Evolutionary conservation across 2,888 invertebrate species (phyloP), one percentile per base, ranked within the genome.

Genomic region (Anaspis maculata): DNA sequence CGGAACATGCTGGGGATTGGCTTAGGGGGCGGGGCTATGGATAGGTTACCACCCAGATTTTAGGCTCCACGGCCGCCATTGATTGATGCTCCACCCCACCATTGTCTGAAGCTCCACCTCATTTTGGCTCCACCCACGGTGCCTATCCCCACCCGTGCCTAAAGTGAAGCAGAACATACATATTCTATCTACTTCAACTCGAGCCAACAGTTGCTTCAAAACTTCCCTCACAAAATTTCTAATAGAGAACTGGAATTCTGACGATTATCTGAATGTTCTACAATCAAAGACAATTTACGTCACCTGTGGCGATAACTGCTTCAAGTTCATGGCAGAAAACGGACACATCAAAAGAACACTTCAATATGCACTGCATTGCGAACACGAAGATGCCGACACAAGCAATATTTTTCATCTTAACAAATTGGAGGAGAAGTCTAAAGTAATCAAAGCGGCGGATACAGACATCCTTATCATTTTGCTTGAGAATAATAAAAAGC

Each of bases 141-240:
- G n/a, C n/a, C n/a, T n/a, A n/a, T n/a, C n/a, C n/a, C n/a, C n/a
- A n/a, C n/a, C n/a, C n/a, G n/a, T n/a, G n/a, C n/a, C n/a, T n/a
- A n/a, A n/a, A n/a, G n/a, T n/a, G n/a, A n/a, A n/a, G n/a, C n/a
- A n/a, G n/a, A n/a, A n/a, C n/a, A n/a, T n/a, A n/a, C n/a, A n/a
- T n/a, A n/a, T n/a, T n/a, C n/a, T n/a, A n/a, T n/a, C n/a, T n/a
- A n/a, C n/a, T n/a, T n/a, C n/a, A n/a, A n/a, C n/a, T n/a, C n/a
- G n/a, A n/a, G n/a, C n/a, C n/a, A 58, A 57, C 46, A 46, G 36
- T 39, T 40, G 46, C 27, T 55, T 57, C 24, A 56, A 57, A 49
- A 52, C 54, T 26, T 51, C 50, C 26, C 24, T 57, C 33, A 48
- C 55, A 25, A 35, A 40, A 13, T 55, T 55, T 38, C 39, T 56